These are phyloP conservation scores for Ceratothoa steindachneri DNA, from an alignment of 2,888 invertebrate species.

Conservation along the genomic window DNA sequence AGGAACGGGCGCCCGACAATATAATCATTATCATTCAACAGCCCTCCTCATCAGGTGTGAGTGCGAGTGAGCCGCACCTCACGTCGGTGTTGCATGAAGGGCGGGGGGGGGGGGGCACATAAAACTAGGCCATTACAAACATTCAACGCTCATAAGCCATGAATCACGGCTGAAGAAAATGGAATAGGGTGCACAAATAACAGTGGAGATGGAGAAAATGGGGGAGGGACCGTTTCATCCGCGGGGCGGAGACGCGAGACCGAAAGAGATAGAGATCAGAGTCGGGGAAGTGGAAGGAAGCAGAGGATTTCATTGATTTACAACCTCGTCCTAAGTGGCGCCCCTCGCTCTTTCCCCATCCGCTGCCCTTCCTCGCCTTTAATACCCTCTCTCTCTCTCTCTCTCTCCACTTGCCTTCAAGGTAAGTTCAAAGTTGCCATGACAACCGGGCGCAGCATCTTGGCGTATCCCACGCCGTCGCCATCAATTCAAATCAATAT, in stretches of 20 bases:
- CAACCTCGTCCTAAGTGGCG: background rate
- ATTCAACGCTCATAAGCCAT: background rate
- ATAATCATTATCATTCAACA: background rate
- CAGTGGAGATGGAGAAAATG: background rate
- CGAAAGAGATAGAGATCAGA: background rate
- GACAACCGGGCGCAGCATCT: background rate
- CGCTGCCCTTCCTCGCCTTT: background rate
- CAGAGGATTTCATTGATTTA: background rate
- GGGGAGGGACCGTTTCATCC: too few species aligned
- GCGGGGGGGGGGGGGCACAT: background rate
- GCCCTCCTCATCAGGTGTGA: background rate
- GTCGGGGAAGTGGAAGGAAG: background rate
- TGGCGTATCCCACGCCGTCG: background rate
- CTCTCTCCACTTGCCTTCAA: too few species aligned
- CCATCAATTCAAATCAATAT: background rate
- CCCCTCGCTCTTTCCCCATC: background rate
- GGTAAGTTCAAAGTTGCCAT: background rate
- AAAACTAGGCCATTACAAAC: background rate
- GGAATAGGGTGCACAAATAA: too few species aligned
- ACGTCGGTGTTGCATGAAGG: too few species aligned
- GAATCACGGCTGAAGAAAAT: background rate
- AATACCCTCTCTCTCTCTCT: background rate
- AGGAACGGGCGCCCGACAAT: too few species aligned
- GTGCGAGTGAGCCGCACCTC: too few species aligned
- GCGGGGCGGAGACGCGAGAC: background rate